Evolutionary conservation across 2,797 vertebrate species (phyloP).

Genomic region (Harpagifer antarcticus): DNA sequence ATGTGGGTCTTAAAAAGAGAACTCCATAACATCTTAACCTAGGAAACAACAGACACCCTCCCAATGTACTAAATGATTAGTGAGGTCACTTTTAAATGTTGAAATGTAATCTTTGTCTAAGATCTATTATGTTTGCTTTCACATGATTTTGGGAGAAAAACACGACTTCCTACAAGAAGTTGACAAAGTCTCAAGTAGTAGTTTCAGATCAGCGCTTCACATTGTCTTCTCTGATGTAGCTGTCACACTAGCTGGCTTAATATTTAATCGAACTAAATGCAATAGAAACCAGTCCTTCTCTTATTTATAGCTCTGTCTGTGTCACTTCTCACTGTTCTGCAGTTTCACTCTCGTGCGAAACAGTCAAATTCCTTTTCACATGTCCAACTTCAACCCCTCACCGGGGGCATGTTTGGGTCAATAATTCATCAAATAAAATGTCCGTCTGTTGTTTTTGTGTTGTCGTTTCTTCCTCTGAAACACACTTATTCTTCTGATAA

Average conservation of each 20-base stretch:
- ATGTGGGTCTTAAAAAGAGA: conserved; percentile 18
- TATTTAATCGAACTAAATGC: conserved; percentile 48
- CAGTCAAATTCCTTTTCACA: conserved; percentile 28
- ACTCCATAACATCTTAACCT: conserved; percentile 9
- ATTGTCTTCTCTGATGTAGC: conserved; percentile 4
- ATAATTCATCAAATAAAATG: conserved; percentile 58
- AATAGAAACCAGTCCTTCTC: conserved; percentile 47
- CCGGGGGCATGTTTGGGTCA: conserved; percentile 37
- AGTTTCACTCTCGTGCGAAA: conserved; percentile 40
- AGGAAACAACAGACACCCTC: conserved; percentile 14
- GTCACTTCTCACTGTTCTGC: conserved; percentile 40
- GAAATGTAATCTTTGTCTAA: conserved; percentile 12
- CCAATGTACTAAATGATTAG: conserved; percentile 6
- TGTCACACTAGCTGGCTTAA: conserved; percentile 15
- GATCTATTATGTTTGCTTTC: conserved; percentile 8
- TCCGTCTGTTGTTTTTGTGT: conserved; percentile 9
- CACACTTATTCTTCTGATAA: background rate
- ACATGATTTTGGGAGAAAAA: conserved; percentile 8
- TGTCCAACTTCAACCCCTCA: conserved; percentile 13
- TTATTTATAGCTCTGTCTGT: conserved; percentile 24
- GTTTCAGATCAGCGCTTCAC: conserved; percentile 12
- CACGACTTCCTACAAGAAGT: background rate
- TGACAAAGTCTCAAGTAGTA: conserved; percentile 1
- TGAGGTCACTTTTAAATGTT: conserved; percentile 4
- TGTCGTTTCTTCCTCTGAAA: conserved; percentile 30